Evolutionary conservation across 2,113 vertebrate genomes (phyloP).

Genomic region (Neotragus moschatus): DNA sequence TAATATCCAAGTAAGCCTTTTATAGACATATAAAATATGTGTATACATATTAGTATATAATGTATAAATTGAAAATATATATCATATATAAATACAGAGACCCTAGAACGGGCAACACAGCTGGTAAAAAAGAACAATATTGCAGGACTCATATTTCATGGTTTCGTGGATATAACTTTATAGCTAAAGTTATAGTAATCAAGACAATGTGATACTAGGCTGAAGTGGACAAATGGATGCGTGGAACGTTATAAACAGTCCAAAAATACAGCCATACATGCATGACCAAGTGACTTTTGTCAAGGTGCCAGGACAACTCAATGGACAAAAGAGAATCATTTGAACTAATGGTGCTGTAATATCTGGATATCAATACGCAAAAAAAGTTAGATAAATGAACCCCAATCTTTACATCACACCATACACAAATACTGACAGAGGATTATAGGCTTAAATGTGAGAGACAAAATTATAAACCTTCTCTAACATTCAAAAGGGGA

Average conservation of each 20-base stretch:
- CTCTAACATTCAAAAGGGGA: background rate
- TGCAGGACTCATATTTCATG: background rate
- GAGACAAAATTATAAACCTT: too few relatives aligned
- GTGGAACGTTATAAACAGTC: background rate
- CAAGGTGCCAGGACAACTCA: background rate
- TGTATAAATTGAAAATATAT: background rate
- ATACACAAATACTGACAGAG: background rate
- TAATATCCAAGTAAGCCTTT: background rate
- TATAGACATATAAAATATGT: background rate
- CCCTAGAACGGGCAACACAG: background rate
- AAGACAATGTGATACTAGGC: background rate
- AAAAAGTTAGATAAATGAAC: background rate
- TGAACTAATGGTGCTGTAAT: background rate
- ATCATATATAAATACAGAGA: background rate
- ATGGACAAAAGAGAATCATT: background rate
- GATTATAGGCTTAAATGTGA: background rate
- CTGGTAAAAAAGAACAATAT: background rate
- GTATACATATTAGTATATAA: background rate
- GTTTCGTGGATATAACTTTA: background rate
- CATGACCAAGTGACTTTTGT: background rate
- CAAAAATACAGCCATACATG: background rate
- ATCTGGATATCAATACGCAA: background rate
- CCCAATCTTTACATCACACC: background rate
- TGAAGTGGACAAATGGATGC: background rate
- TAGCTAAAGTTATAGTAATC: background rate